These are phyloP conservation scores for Xestia xanthographa DNA, from an alignment of 2,888 invertebrate species.

Conservation along the genomic window DNA sequence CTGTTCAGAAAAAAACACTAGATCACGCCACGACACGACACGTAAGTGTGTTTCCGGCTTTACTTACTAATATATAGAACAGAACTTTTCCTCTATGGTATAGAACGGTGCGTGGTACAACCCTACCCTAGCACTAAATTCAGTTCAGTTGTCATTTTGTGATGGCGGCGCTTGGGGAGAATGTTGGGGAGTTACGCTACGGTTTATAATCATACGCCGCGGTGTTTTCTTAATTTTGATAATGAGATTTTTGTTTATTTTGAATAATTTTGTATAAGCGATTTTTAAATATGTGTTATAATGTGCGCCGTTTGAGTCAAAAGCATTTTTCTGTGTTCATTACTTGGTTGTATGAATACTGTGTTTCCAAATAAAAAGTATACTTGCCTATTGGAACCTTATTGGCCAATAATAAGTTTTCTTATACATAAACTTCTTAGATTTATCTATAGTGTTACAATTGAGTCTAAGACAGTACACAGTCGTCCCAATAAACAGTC, in stretches of 20 bases:
- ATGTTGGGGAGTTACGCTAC: constrained; percentile 78
- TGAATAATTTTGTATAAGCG: constrained; percentile 60
- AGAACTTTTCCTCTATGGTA: neutral
- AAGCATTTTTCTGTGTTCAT: constrained; percentile 70
- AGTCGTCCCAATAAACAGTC: constrained; percentile 66
- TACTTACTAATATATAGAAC: too few species aligned
- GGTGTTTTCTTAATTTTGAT: constrained; percentile 76
- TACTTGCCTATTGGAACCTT: constrained; percentile 79
- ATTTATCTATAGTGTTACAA: constrained; percentile 30
- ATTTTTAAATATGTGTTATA: constrained; percentile 60
- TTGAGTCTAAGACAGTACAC: constrained; percentile 28
- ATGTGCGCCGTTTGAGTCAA: constrained; percentile 74
- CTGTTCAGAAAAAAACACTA: too few species aligned
- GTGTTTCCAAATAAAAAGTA: constrained; percentile 79
- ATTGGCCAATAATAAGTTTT: constrained; percentile 68
- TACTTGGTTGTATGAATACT: constrained; percentile 84
- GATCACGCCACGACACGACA: too few species aligned
- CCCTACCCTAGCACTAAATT: constrained; percentile 33
- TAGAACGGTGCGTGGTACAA: constrained; percentile 4
- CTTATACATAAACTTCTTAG: neutral
- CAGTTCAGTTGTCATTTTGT: constrained; percentile 79
- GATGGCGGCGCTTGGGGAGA: constrained; percentile 86
- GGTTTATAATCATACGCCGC: constrained; percentile 78
- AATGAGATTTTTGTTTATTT: constrained; percentile 66
- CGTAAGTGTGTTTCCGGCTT: too few species aligned